Evolutionary conservation across 1,140 invertebrate genomes (phyloP).

Genomic region (Melitaea cinxia): DNA sequence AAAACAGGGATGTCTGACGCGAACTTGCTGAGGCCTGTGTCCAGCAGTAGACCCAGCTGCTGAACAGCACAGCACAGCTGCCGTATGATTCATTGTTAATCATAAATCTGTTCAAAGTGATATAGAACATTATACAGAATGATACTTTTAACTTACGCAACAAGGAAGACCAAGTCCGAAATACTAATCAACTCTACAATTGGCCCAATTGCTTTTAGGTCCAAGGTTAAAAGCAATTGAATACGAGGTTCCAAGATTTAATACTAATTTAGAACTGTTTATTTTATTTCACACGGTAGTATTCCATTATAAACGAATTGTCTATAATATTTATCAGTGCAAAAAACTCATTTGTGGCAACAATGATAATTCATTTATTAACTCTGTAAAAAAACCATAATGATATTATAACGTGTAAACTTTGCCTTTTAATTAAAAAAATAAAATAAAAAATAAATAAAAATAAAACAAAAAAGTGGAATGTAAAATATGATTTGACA

Average conservation of each 20-base stretch:
- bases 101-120: no score
- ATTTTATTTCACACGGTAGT: neutral
- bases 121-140: neutral
- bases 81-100: no score
- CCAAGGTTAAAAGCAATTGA: conserved; percentile 19
- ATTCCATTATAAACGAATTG: neutral
- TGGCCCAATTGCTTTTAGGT: conserved; percentile 26
- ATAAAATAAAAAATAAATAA: no score
- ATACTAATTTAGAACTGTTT: conserved; percentile 1
- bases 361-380: conserved; percentile 1
- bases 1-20: no score
- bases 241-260: conserved; percentile 2
- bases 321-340: neutral
- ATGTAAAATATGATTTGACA: no score
- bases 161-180: conserved; percentile 15
- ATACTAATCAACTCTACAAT: conserved; percentile 20
- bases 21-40: no score
- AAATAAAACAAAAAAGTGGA: no score
- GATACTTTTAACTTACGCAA: neutral
- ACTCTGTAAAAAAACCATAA: neutral
- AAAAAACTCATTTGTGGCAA: neutral
- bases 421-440: no score
- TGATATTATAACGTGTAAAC: no score
- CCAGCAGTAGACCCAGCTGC: no score
- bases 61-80: no score